phyloP scores from a whole-genome alignment of 2,888 invertebrate genomes.

The Eugnorisma glareosa region DNA sequence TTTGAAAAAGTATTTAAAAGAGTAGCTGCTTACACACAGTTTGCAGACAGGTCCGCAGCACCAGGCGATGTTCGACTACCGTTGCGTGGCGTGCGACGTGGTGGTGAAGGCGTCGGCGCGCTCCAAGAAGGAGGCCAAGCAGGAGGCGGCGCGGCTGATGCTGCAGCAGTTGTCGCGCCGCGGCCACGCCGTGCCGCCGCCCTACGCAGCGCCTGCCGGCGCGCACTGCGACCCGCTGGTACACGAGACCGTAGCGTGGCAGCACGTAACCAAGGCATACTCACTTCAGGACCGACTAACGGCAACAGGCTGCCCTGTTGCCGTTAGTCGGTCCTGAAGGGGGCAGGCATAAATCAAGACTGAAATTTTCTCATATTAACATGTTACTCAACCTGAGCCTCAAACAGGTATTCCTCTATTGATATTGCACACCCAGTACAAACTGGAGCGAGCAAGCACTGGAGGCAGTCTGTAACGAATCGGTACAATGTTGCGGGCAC shows the following conservation, averaged over 20 bases:
- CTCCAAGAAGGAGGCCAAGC: conserved; percentile 91
- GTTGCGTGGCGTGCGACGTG: conserved; percentile 81
- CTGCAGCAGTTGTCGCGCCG: conserved; percentile 80
- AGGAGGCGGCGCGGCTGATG: conserved; percentile 89
- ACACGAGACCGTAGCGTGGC: neutral
- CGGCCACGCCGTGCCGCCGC: conserved; percentile 78
- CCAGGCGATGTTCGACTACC: conserved; percentile 84
- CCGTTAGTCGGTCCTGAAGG: too few relatives aligned
- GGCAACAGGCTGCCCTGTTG: neutral
- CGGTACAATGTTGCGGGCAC: neutral
- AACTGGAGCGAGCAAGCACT: too few relatives aligned
- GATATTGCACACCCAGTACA: neutral
- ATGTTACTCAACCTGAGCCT: neutral
- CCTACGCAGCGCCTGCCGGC: conserved; percentile 63
- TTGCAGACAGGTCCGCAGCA: conserved; percentile 83
- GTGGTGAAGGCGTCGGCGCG: conserved; percentile 85
- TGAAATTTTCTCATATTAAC: neutral
- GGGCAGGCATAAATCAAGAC: neutral
- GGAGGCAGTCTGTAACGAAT: neutral
- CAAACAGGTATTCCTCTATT: neutral
- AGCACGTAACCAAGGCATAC: neutral
- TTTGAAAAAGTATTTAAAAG: neutral
- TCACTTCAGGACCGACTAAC: neutral
- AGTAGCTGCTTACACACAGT: neutral
- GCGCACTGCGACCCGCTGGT: conserved; percentile 35